Evolutionary conservation across 2,888 invertebrate species (phyloP).

Genomic region (Andrena marginata): DNA sequence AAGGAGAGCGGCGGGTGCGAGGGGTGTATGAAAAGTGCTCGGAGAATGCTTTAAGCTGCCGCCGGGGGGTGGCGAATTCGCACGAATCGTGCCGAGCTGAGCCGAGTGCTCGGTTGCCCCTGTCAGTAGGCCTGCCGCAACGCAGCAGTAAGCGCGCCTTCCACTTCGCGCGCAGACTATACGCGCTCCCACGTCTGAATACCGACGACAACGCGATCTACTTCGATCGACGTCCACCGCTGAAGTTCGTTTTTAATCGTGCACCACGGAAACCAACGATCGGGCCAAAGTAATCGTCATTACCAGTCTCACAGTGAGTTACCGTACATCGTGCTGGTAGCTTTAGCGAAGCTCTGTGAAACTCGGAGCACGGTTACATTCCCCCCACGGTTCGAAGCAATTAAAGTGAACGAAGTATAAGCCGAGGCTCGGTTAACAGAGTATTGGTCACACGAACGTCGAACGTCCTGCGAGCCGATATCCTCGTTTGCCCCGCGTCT

Average conservation of each 20-base stretch:
- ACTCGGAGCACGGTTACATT: neutral
- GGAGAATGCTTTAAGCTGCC: constrained; percentile 79
- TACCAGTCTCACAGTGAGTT: neutral
- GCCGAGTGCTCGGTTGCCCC: constrained; percentile 76
- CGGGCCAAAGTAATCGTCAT: too few relatives aligned
- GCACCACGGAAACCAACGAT: neutral
- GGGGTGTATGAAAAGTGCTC: constrained; percentile 79
- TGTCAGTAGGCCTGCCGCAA: constrained; percentile 82
- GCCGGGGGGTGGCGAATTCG: constrained; percentile 75
- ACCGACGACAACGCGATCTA: neutral
- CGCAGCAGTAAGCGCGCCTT: constrained; percentile 81
- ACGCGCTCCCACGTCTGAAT: constrained; percentile 28
- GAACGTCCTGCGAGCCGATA: too few relatives aligned
- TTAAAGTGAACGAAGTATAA: neutral
- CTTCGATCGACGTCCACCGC: neutral
- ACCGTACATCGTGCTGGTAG: neutral
- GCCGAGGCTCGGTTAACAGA: neutral
- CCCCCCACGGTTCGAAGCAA: neutral
- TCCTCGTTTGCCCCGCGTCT: too few relatives aligned
- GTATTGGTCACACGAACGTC: too few relatives aligned
- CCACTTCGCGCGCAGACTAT: constrained; percentile 42
- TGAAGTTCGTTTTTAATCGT: too few relatives aligned
- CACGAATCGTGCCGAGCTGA: constrained; percentile 75
- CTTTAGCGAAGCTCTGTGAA: neutral
- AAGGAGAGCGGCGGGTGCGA: neutral